A percentile compares a stretch with the other conserved stretches of the same genome.
Conservation (phyloP, 1,140 invertebrate genomes). For the Myzus persicae region DNA sequence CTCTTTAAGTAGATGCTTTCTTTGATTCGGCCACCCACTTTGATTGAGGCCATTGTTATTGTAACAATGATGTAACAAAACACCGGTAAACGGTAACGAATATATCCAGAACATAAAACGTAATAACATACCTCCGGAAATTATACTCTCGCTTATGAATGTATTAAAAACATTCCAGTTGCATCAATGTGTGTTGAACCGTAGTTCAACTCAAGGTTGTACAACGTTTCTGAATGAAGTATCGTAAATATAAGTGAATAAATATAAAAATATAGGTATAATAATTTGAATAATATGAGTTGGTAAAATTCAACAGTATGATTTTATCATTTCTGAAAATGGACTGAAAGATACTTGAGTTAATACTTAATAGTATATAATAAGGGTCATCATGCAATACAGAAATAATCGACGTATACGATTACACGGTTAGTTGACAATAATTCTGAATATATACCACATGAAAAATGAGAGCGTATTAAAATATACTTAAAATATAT, state of each 20-base stretch:
- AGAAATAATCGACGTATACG: neutral
- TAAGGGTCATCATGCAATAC: neutral
- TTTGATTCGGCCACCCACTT: constrained; percentile 15
- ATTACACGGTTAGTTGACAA: neutral
- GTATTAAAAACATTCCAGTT: constrained; percentile 21
- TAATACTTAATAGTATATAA: neutral
- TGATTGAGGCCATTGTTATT: constrained; percentile 36
- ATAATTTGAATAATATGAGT: constrained; percentile 21
- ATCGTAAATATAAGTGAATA: neutral
- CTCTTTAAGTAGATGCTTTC: neutral
- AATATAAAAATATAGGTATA: neutral
- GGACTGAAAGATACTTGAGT: neutral
- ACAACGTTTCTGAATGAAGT: constrained; percentile 23
- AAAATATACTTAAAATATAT: neutral
- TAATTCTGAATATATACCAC: neutral
- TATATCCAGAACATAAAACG: constrained; percentile 20
- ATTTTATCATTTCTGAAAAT: neutral
- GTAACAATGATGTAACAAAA: constrained; percentile 39
- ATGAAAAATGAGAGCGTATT: neutral
- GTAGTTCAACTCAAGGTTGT: constrained; percentile 8
- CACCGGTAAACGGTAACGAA: constrained; percentile 35
- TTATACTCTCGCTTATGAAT: constrained; percentile 43
- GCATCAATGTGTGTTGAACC: constrained; percentile 31
- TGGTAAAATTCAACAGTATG: neutral
- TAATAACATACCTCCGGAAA: constrained; percentile 52